Conservation (phyloP, 2,113 vertebrate species). For the Synchiropus splendidus region DNA sequence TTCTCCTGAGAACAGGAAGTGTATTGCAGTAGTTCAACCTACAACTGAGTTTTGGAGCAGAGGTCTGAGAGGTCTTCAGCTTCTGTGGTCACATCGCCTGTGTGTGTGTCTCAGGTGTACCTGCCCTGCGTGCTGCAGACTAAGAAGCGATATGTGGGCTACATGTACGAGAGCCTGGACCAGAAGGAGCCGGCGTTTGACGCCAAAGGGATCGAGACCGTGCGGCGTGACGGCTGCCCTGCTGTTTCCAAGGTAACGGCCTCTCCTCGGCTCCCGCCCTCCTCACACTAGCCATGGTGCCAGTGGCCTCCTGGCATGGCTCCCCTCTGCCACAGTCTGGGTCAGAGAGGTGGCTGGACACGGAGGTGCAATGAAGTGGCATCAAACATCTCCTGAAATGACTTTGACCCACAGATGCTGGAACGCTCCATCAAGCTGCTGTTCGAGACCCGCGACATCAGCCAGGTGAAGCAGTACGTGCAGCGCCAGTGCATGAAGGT, state of each 20-base stretch:
- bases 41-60: too few species aligned
- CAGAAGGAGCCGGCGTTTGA: conserved; percentile 94
- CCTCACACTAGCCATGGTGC: not conserved
- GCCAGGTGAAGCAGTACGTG: conserved; percentile 92
- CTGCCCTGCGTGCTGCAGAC: conserved; percentile 95
- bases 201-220: conserved; percentile 97
- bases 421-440: conserved; percentile 95
- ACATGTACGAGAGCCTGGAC: conserved; percentile 93
- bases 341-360: too few species aligned
- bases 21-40: too few species aligned
- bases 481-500: conserved; percentile 91
- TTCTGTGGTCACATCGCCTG: not conserved
- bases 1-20: too few species aligned
- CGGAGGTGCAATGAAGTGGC: too few species aligned
- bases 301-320: not conserved
- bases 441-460: conserved; percentile 96
- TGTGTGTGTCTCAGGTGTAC: conserved; percentile 75
- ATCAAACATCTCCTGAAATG: too few species aligned
- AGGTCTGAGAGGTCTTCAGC: too few species aligned
- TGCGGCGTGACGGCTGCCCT: conserved; percentile 89
- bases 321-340: too few species aligned
- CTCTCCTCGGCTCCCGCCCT: too few species aligned
- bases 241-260: conserved; percentile 93
- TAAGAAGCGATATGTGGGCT: conserved; percentile 96
- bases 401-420: conserved; percentile 71